Evolutionary conservation across 2,888 invertebrate species (phyloP).

Genomic region (Deroplatys truncata): DNA sequence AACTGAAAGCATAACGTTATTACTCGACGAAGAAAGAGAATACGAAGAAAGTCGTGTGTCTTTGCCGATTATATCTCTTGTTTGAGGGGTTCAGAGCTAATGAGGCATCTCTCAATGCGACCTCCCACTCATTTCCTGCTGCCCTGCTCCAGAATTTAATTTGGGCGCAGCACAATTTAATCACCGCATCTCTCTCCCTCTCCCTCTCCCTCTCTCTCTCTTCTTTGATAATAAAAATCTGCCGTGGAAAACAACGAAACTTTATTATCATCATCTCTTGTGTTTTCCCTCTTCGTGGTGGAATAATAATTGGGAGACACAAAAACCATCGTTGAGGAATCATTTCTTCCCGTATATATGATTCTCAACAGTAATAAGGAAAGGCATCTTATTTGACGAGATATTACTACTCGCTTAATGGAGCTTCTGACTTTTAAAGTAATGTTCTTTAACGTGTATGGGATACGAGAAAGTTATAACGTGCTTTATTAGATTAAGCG

Average conservation of each 20-base stretch:
- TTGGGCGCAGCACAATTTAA: conserved; percentile 11
- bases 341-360: neutral
- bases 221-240: neutral
- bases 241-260: conserved; percentile 1
- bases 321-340: neutral
- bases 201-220: neutral
- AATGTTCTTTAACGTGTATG: no score
- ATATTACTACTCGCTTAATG: neutral
- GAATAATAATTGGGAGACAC: neutral
- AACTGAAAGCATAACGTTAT: neutral
- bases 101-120: conserved; percentile 14
- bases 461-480: no score
- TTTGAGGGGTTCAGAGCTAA: conserved; percentile 6
- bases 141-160: neutral
- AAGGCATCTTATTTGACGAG: neutral
- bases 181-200: neutral
- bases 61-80: conserved; percentile 12
- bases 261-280: neutral
- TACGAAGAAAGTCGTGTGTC: neutral
- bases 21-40: neutral
- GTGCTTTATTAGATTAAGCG: no score
- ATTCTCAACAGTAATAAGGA: neutral
- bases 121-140: conserved; percentile 6
- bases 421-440: neutral
- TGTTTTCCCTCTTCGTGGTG: neutral